Evolutionary conservation across 2,888 invertebrate species (phyloP).

Genomic region (Xylota segnis): DNA sequence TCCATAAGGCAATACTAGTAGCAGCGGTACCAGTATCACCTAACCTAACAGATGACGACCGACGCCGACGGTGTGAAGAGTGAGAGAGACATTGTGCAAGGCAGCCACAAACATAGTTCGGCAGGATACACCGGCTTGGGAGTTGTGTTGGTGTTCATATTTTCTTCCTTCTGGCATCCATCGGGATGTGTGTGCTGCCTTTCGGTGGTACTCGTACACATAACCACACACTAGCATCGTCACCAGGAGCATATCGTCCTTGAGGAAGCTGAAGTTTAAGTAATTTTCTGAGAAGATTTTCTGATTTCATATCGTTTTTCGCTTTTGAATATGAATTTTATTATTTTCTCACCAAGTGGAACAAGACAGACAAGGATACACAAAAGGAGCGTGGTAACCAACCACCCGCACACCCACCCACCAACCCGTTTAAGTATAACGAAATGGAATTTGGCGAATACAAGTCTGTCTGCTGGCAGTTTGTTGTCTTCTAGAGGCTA

Average conservation of each 20-base stretch:
- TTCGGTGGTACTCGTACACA: not conserved
- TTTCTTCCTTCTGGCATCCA: not conserved
- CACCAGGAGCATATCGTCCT: conserved; percentile 39
- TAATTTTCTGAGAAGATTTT: conserved; percentile 56
- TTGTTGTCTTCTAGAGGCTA: no score
- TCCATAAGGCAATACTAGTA: not conserved
- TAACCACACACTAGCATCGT: conserved; percentile 7
- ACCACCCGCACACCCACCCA: no score
- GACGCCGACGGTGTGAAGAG: not conserved
- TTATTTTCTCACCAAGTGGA: not conserved
- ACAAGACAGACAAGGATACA: not conserved
- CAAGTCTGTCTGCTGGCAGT: not conserved
- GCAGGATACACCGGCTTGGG: not conserved
- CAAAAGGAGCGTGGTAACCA: not conserved
- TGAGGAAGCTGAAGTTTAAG: conserved; percentile 52
- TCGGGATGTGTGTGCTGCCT: not conserved
- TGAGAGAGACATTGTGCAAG: conserved; percentile 26
- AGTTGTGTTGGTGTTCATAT: not conserved
- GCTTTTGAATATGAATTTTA: conserved; percentile 11
- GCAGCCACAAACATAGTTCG: not conserved
- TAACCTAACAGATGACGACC: conserved; percentile 24
- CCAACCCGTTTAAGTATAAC: no score
- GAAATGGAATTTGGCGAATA: not conserved
- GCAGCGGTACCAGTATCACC: conserved; percentile 22
- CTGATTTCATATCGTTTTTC: conserved; percentile 27